phyloP scores from a whole-genome alignment of 2,888 invertebrate species.

The Phragmatobia fuliginosa region DNA sequence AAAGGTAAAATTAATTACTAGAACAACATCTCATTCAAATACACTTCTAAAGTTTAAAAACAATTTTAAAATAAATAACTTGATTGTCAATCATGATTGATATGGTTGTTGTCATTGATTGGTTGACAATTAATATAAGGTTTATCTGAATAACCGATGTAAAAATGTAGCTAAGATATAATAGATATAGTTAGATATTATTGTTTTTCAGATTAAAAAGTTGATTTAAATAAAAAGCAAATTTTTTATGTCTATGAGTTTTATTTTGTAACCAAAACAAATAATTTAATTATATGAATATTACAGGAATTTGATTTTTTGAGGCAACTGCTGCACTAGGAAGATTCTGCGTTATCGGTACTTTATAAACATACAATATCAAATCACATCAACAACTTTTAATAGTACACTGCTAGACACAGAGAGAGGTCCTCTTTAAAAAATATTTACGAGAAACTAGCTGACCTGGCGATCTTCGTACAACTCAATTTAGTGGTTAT shows the following conservation, averaged over 20 bases:
- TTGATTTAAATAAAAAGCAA: conserved; percentile 70
- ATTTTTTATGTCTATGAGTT: conserved; percentile 52
- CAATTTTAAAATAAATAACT: conserved; percentile 33
- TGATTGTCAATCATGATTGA: conserved; percentile 34
- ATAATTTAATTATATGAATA: no score
- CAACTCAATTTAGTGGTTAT: no score
- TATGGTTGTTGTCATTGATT: conserved; percentile 23
- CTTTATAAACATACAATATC: not conserved
- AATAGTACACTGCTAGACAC: no score
- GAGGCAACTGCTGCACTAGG: no score
- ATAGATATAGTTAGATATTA: conserved; percentile 49
- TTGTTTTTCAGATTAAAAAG: conserved; percentile 67
- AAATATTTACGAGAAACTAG: no score
- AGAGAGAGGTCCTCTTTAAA: no score
- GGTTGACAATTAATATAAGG: conserved; percentile 21
- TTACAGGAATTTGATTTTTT: no score
- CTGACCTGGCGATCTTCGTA: no score
- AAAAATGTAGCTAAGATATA: conserved; percentile 47
- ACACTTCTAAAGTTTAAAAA: conserved; percentile 45
- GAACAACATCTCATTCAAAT: conserved; percentile 44
- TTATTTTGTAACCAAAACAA: no score
- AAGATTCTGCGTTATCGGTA: no score
- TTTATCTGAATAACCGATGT: conserved; percentile 32
- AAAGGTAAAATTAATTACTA: conserved; percentile 50
- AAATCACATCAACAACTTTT: no score